These are phyloP conservation scores for Phocoena phocoena DNA, from an alignment of 2,113 vertebrate genomes.

Conservation along the genomic window DNA sequence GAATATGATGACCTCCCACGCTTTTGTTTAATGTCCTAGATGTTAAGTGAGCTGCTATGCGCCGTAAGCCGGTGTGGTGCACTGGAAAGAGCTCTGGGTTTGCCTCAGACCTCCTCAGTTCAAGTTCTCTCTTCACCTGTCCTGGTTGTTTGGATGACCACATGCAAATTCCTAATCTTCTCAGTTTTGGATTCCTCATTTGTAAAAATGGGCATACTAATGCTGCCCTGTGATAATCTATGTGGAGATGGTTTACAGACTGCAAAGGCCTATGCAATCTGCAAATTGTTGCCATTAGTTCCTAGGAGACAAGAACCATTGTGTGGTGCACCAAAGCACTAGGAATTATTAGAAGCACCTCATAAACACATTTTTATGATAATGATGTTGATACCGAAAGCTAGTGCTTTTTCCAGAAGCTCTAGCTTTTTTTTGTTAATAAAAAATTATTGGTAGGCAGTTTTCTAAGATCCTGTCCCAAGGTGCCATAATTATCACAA, in stretches of 20 bases:
- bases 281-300: neutral
- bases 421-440: neutral
- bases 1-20: rapidly evolving
- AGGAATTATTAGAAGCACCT: neutral
- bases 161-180: neutral
- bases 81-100: neutral
- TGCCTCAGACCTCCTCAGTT: neutral
- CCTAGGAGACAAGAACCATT: neutral
- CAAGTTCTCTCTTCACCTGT: neutral
- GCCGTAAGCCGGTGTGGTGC: neutral
- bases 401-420: neutral
- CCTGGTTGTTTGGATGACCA: neutral
- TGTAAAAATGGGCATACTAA: neutral
- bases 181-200: neutral
- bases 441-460: neutral
- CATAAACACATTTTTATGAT: neutral
- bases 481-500: neutral
- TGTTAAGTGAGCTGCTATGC: neutral
- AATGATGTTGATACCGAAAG: neutral
- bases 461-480: neutral
- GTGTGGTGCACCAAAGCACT: neutral
- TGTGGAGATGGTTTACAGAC: rapidly evolving
- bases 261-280: rapidly evolving
- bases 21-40: neutral
- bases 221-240: neutral